Percentiles rank a stretch among this genome's conserved stretches.
phyloP scores from a whole-genome alignment of 2,888 invertebrate species.

The Yponomeuta cagnagella region DNA sequence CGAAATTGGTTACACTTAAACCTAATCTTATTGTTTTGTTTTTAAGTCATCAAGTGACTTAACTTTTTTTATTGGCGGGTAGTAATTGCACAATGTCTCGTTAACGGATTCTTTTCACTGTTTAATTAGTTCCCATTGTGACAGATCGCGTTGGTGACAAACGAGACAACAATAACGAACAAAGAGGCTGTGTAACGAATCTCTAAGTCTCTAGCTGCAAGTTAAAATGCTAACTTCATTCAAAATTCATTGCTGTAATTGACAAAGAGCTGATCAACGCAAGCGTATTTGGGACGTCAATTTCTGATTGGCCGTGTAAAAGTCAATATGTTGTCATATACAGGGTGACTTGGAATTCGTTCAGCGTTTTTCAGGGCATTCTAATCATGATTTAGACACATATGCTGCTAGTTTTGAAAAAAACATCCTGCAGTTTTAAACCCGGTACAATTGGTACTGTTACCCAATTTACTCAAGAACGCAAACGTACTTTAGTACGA shows the following conservation, averaged over 20 bases:
- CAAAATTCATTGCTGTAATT: too few relatives aligned
- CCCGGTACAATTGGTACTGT: not conserved
- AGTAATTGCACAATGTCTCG: conserved; percentile 48
- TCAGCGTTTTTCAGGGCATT: too few relatives aligned
- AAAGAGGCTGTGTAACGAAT: conserved; percentile 31
- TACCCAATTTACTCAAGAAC: not conserved
- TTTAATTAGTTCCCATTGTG: conserved; percentile 18
- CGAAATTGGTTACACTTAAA: not conserved
- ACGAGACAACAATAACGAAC: conserved; percentile 25
- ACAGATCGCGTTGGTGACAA: not conserved
- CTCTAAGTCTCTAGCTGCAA: not conserved
- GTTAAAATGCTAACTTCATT: too few relatives aligned
- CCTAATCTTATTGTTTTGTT: not conserved
- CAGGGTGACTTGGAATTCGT: too few relatives aligned
- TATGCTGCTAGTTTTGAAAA: too few relatives aligned
- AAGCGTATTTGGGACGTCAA: too few relatives aligned
- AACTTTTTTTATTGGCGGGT: not conserved
- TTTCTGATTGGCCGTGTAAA: too few relatives aligned
- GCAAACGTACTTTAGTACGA: not conserved
- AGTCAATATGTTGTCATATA: too few relatives aligned
- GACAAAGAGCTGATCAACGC: too few relatives aligned
- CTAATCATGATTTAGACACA: too few relatives aligned
- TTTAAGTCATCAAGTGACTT: not conserved
- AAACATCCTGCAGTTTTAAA: too few relatives aligned
- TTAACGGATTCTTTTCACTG: conserved; percentile 54